Conservation (phyloP, 2,888 invertebrate species). For the Stomorhina lunata region DNA sequence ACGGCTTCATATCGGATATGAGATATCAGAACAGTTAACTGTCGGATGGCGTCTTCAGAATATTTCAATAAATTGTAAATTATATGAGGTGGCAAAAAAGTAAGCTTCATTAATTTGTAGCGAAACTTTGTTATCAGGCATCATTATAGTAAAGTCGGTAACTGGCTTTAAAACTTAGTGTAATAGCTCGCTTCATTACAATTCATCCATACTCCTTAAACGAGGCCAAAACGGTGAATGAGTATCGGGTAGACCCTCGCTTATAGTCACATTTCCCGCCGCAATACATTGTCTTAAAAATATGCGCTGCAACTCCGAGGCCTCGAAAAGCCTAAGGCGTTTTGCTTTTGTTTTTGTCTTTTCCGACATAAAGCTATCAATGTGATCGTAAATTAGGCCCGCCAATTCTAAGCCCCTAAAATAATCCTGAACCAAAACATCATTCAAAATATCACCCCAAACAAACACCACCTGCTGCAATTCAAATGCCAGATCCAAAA, state of each 20-base stretch:
- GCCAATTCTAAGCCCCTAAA: slow-evolving; percentile 93
- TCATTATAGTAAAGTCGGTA: too few species aligned
- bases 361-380: slow-evolving; percentile 81
- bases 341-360: slow-evolving; percentile 65
- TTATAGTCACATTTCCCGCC: slow-evolving; percentile 45
- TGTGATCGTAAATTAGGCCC: slow-evolving; percentile 96
- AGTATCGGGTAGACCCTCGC: slow-evolving; percentile 46
- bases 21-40: too few species aligned
- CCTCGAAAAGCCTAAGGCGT: slow-evolving; percentile 71
- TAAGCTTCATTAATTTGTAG: too few species aligned
- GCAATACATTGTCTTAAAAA: slow-evolving; percentile 72
- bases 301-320: slow-evolving; percentile 70
- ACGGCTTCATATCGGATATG: too few species aligned
- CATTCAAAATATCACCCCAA: slow-evolving; percentile 97
- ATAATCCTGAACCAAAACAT: slow-evolving; percentile 88
- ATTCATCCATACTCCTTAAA: slow-evolving; percentile 44
- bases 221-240: slow-evolving; percentile 57
- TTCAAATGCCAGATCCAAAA: slow-evolving; percentile 85
- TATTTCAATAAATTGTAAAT: too few species aligned
- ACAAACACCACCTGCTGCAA: slow-evolving; percentile 93
- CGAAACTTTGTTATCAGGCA: too few species aligned
- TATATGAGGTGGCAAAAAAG: too few species aligned
- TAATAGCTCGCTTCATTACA: slow-evolving; percentile 9
- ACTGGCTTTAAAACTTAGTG: too few species aligned
- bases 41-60: too few species aligned